Percentiles rank a stretch among this genome's conserved stretches.
phyloP scores from a whole-genome alignment of 2,888 invertebrate genomes.

The Tillus elongatus region DNA sequence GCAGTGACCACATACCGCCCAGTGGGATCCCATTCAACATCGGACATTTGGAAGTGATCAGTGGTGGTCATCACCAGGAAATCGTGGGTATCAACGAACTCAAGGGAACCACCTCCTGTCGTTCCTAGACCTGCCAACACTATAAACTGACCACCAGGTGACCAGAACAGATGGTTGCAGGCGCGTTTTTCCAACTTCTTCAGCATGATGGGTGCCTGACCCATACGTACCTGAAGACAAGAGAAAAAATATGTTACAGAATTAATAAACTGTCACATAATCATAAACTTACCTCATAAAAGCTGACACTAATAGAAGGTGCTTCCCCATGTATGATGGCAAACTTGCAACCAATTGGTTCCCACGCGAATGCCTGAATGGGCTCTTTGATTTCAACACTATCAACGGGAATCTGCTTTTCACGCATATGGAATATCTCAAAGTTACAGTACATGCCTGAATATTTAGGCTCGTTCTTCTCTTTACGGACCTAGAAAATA shows the following conservation, averaged over 20 bases:
- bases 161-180: conserved; percentile 92
- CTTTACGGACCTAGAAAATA: conserved; percentile 71
- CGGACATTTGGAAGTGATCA: conserved; percentile 86
- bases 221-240: no score
- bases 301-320: conserved; percentile 77
- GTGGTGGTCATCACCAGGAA: conserved; percentile 90
- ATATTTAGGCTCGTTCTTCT: conserved; percentile 89
- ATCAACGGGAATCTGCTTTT: conserved; percentile 91
- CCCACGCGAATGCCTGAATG: conserved; percentile 95
- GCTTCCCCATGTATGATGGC: conserved; percentile 93
- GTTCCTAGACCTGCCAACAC: conserved; percentile 82
- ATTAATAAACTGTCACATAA: no score
- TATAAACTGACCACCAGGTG: conserved; percentile 89
- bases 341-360: conserved; percentile 92
- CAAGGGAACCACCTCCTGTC: conserved; percentile 83
- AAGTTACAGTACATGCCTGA: conserved; percentile 97
- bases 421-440: conserved; percentile 97
- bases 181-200: conserved; percentile 84
- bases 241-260: no score
- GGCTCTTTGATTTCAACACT: conserved; percentile 92
- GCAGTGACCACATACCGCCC: conserved; percentile 94
- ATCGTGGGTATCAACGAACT: conserved; percentile 92
- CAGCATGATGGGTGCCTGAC: conserved; percentile 77
- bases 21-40: conserved; percentile 99
- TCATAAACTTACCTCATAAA: no score